phyloP scores from a whole-genome alignment of 1,140 invertebrate genomes.

The Linepithema humile region DNA sequence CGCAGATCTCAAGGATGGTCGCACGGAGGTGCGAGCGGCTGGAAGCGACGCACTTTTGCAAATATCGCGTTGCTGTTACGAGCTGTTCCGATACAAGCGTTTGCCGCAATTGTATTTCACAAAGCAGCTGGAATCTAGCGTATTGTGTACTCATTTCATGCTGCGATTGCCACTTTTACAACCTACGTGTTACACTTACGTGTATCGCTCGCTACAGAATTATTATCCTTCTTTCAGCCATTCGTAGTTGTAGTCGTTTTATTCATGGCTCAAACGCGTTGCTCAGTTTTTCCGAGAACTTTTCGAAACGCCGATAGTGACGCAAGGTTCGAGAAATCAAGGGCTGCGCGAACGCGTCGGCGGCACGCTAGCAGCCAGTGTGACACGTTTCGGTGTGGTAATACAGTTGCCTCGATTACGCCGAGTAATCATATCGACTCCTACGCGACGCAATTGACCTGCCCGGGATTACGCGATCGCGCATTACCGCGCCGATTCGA shows the following conservation, averaged over 20 bases:
- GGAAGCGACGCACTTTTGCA: not conserved
- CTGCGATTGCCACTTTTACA: not conserved
- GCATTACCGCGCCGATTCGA: not conserved
- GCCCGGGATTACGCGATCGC: constrained; percentile 33
- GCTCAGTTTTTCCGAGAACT: constrained; percentile 49
- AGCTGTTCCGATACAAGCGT: not conserved
- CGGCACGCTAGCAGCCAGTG: constrained; percentile 12
- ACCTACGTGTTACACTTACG: not conserved
- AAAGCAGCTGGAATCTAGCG: not conserved
- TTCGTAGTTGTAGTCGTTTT: not conserved
- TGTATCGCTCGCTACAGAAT: not conserved
- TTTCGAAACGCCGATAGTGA: constrained; percentile 49
- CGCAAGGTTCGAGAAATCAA: constrained; percentile 44
- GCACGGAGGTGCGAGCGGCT: not conserved
- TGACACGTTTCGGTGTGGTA: constrained; percentile 45
- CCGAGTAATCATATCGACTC: constrained; percentile 49
- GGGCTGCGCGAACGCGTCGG: constrained; percentile 41
- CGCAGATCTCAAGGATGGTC: not conserved
- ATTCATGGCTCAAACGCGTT: constrained; percentile 1
- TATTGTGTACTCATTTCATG: not conserved
- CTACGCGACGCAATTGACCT: constrained; percentile 60
- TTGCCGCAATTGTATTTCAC: not conserved
- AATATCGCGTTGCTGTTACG: not conserved
- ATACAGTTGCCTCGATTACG: constrained; percentile 37
- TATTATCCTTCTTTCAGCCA: not conserved